Conservation (phyloP, 2,113 vertebrate genomes). For the Perognathus longimembris region DNA sequence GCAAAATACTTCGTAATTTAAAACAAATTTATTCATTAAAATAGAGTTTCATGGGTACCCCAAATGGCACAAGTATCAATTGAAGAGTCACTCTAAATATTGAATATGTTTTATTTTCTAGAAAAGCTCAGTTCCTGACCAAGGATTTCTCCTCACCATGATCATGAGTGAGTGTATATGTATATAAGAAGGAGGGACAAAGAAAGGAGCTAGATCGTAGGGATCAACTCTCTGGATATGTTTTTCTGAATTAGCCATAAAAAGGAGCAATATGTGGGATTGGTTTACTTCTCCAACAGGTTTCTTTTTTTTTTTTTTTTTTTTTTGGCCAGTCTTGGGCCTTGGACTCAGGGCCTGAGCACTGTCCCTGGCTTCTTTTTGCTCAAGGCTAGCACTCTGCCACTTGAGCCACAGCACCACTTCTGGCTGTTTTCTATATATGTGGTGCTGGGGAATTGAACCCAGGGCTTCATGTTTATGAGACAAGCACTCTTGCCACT, state of each 20-base stretch:
- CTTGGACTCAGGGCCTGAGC: too few species aligned
- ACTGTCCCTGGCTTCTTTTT: too few species aligned
- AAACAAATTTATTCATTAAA: conserved; percentile 14
- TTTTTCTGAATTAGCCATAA: background rate
- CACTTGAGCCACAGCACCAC: too few species aligned
- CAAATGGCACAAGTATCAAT: background rate
- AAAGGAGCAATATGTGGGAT: background rate
- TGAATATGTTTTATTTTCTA: background rate
- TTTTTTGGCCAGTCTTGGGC: too few species aligned
- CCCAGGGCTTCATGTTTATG: too few species aligned
- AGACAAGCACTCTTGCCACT: too few species aligned
- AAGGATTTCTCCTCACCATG: background rate
- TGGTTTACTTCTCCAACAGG: background rate
- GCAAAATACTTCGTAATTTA: background rate
- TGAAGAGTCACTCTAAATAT: background rate
- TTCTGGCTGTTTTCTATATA: too few species aligned
- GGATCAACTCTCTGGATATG: background rate
- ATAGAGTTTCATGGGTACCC: background rate
- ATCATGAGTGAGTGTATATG: background rate
- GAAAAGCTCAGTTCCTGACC: background rate
- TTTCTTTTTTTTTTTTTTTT: too few species aligned
- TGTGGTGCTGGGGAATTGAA: too few species aligned
- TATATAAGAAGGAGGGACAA: background rate
- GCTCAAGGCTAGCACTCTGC: too few species aligned
- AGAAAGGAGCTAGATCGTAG: background rate